Base-by-base conservation (phyloP, 2,113 vertebrate genomes). In the Dicrurus megarhynchus region DNA sequence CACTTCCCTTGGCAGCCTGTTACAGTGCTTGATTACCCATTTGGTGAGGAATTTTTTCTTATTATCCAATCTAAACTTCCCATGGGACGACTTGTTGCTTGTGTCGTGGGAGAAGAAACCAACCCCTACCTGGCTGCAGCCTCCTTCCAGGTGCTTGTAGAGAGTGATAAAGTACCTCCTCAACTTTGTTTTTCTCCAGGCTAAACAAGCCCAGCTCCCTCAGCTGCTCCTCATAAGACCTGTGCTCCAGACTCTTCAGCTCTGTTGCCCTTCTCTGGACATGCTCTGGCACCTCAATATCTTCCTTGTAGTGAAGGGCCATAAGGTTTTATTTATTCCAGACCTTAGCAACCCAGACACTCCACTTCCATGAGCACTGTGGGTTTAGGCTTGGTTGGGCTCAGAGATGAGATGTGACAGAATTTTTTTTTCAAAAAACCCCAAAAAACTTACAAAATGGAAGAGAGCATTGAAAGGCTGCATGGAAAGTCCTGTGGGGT, bases 81-180 rank as follows among this genome's bases (percentile, higher is more conserved):
- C 8, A 18, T 33, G 26, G 12, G 0, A 0, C 0, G 0, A 83
- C 26, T 55, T 33, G 3, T 26, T 67, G 18, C 32, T 59, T 67
- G 60, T 24, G n/a, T 35, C 4, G 22, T 47, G 56, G 32, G 26
- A 69, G 35, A 69, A 55, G 17, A 83, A 60, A 82, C 7, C 39
- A 49, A 17, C 2, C 4, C 22, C 33, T 28, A 33, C 13, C 20
- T 35, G n/a, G 42, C n/a, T 49, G 30, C 30, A 55, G 10, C 8
- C 35, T 65, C 52, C 37, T 44, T 44, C 80, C 27, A 44, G 44
- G 27, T 16, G 28, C 27, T 28, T 52, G 23, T 30, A 52, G 10
- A n/a, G 5, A 35, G 30, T 24, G 14, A 35, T 22, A 53, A 60
- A 41, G n/a, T 22, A 74, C 21, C 24, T 39, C 30, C 24, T 69